Percentiles rank a stretch among this genome's conserved stretches.
Evolutionary conservation across 2,888 invertebrate species (phyloP).

Genomic region (Lithophane ornitopus): DNA sequence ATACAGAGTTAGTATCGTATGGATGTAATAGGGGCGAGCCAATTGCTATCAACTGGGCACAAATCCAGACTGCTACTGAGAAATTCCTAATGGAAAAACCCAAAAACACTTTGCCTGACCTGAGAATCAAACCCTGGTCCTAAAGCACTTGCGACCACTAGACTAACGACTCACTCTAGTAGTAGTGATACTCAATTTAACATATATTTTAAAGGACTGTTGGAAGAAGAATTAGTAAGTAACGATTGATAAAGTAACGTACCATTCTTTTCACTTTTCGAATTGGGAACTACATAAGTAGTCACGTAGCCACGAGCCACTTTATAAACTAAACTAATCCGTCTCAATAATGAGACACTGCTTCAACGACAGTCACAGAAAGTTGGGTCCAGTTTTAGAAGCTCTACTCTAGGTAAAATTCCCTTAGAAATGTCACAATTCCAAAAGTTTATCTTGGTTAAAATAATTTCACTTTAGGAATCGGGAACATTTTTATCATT

Average conservation of each 20-base stretch:
- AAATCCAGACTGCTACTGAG: too few species aligned
- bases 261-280: neutral
- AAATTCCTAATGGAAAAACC: too few species aligned
- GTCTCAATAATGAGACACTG: slow-evolving; percentile 10
- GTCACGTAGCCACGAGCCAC: neutral
- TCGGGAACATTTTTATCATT: too few species aligned
- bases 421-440: neutral
- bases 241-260: neutral
- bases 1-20: too few species aligned
- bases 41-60: too few species aligned
- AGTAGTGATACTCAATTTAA: too few species aligned
- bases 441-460: neutral
- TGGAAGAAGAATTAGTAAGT: neutral
- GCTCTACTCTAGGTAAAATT: neutral
- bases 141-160: too few species aligned
- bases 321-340: slow-evolving; percentile 8
- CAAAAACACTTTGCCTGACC: too few species aligned
- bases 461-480: neutral
- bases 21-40: too few species aligned
- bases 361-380: neutral
- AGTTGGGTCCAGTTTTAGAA: neutral
- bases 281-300: neutral
- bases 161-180: too few species aligned
- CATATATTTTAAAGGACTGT: neutral
- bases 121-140: too few species aligned